Percentiles rank a stretch among this genome's conserved stretches.
Conservation (phyloP, 2,888 invertebrate species). For the Sisyra terminalis region DNA sequence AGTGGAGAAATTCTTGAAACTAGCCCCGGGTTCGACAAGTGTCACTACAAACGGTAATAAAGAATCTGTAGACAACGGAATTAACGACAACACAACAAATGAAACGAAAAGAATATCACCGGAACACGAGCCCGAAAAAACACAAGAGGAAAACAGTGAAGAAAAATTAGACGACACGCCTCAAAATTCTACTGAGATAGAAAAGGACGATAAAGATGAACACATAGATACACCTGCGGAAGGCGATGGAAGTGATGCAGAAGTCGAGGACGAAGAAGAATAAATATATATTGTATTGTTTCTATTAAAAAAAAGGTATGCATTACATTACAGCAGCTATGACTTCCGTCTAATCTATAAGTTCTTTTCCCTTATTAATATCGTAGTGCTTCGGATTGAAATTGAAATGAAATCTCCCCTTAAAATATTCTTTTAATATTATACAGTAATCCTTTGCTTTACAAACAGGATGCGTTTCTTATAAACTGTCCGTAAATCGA, state of each 20-base stretch:
- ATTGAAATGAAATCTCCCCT: too few relatives aligned
- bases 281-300: conserved; percentile 12
- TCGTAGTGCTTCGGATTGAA: too few relatives aligned
- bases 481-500: too few relatives aligned
- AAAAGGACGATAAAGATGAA: conserved; percentile 13
- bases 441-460: too few relatives aligned
- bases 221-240: conserved; percentile 11
- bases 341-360: too few relatives aligned
- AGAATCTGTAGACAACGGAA: conserved; percentile 21
- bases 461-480: too few relatives aligned
- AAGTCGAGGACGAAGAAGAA: conserved; percentile 14
- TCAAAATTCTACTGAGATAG: conserved; percentile 5
- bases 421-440: too few relatives aligned
- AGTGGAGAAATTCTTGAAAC: conserved; percentile 72
- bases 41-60: conserved; percentile 20
- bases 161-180: conserved; percentile 13
- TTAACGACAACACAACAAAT: conserved; percentile 17
- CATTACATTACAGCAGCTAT: too few relatives aligned
- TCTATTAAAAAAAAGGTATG: too few relatives aligned
- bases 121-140: conserved; percentile 11
- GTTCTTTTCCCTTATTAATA: too few relatives aligned
- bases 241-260: conserved; percentile 12
- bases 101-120: conserved; percentile 11
- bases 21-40: conserved; percentile 39
- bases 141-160: conserved; percentile 11